A percentile compares a stretch with the other conserved stretches of the same genome.
Conservation (phyloP, 2,113 vertebrate genomes). For the Condylura cristata region DNA sequence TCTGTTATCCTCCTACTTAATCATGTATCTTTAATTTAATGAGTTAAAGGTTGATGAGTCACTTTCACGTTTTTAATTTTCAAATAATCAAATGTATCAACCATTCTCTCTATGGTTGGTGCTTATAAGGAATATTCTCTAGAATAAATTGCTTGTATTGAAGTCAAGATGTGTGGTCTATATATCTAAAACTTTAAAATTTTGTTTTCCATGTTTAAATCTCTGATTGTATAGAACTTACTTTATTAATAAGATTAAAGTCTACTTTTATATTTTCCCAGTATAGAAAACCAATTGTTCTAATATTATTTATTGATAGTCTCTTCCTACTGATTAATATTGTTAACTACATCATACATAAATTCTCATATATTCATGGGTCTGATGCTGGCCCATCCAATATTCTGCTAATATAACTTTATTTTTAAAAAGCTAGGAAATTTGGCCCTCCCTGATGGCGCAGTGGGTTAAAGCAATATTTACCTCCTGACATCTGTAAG, state of each 20-base stretch:
- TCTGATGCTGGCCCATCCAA: too few species aligned
- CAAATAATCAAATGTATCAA: not conserved
- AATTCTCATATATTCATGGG: too few species aligned
- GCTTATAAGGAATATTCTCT: not conserved
- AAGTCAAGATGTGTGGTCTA: not conserved
- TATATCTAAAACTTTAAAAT: not conserved
- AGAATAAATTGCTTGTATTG: not conserved
- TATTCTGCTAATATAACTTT: too few species aligned
- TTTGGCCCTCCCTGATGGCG: too few species aligned
- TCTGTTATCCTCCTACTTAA: not conserved
- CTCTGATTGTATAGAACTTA: not conserved
- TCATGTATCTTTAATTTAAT: not conserved
- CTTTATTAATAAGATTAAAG: not conserved
- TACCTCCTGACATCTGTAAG: not conserved
- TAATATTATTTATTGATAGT: too few species aligned
- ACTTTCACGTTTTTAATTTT: not conserved
- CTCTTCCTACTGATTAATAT: too few species aligned
- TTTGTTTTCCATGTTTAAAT: not conserved
- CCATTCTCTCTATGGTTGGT: not conserved
- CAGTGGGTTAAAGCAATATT: not conserved
- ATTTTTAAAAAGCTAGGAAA: too few species aligned
- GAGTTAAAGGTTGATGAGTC: too few species aligned
- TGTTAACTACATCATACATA: too few species aligned
- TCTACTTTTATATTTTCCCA: too few species aligned
- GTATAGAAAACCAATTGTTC: too few species aligned